phyloP scores from a whole-genome alignment of 2,888 invertebrate genomes.

The Chrysolina oricalcia region DNA sequence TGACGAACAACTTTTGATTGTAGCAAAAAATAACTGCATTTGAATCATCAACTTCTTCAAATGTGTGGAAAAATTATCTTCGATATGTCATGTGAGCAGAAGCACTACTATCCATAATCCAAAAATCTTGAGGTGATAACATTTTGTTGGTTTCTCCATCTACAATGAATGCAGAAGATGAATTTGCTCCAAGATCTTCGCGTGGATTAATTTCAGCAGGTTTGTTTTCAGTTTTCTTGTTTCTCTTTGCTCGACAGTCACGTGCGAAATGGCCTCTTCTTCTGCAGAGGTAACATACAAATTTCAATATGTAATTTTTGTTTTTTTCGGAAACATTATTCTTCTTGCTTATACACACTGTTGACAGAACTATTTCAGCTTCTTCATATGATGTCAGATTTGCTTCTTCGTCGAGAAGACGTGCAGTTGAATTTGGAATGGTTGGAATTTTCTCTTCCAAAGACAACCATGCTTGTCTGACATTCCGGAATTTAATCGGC shows the following conservation, averaged over 20 bases:
- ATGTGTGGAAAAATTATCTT: too few relatives aligned
- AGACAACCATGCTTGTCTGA: too few relatives aligned
- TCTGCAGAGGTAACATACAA: constrained; percentile 3
- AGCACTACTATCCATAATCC: too few relatives aligned
- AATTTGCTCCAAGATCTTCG: not conserved
- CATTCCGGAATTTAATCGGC: too few relatives aligned
- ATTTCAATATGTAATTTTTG: not conserved
- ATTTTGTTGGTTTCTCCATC: not conserved
- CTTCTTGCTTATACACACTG: constrained; percentile 1
- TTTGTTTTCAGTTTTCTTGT: not conserved
- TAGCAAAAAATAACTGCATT: not conserved
- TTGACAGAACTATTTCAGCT: constrained; percentile 34
- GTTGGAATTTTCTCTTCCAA: too few relatives aligned
- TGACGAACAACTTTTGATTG: not conserved
- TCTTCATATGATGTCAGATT: constrained; percentile 14
- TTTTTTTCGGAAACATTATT: constrained; percentile 8
- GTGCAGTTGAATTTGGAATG: too few relatives aligned
- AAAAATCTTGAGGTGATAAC: not conserved
- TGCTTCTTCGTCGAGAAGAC: too few relatives aligned
- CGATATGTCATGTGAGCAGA: too few relatives aligned
- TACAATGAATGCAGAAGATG: not conserved
- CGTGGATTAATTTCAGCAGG: not conserved
- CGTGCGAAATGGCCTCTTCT: constrained; percentile 12
- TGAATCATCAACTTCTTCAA: not conserved
- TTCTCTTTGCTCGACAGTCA: constrained; percentile 19